Base-by-base conservation (phyloP, 1,140 invertebrate species). In the Ceratitis capitata region DNA sequence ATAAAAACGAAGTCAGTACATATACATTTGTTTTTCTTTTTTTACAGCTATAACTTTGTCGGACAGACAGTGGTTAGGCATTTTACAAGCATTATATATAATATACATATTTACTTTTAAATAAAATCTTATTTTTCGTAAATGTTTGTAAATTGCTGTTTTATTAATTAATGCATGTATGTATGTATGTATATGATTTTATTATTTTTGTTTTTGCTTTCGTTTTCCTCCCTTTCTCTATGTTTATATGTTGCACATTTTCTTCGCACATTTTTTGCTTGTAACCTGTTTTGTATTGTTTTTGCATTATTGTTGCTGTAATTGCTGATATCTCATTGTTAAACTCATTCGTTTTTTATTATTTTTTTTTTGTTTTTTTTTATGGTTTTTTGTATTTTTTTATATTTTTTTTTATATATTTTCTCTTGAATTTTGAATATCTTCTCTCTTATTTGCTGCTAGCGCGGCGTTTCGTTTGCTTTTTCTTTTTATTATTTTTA, bases 401-500 rank as follows among this genome's bases (percentile, higher is more conserved):
- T 82, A 19, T 39, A 3, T 10, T 82, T 29, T 51, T 82, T 51
- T 45, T 26, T 23, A 0, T 6, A 19, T 74, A 29, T 83, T 74
- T 32, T 61, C 1, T n/a, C 45, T 78, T 78, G 42, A 1, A 6
- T 69, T 69, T 69, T 69, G 2, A 23, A 47, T 82, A 49, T 47
- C 23, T 47, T 47, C 49, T 14, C 12, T 32, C 51, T 83, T 53
- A 53, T 35, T 83, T 83, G 47, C 51, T 83, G 47, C 32, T 53
- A 51, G 47, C 29, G 19, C 51, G 47, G 19, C 51, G 47, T 26
- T 83, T 83, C 26, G 16, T 35, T 26, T 53, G 51, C 47, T 74
- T 53, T 85, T 85, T 82, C n/a, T 82, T 69, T 74, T 69, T 84
- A 58, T 61, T 6, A 1, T 78, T 85, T 85, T 64, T 82, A 47